Evolutionary conservation across 2,797 vertebrate genomes (phyloP).

Genomic region (Lepilemur ruficaudatus): DNA sequence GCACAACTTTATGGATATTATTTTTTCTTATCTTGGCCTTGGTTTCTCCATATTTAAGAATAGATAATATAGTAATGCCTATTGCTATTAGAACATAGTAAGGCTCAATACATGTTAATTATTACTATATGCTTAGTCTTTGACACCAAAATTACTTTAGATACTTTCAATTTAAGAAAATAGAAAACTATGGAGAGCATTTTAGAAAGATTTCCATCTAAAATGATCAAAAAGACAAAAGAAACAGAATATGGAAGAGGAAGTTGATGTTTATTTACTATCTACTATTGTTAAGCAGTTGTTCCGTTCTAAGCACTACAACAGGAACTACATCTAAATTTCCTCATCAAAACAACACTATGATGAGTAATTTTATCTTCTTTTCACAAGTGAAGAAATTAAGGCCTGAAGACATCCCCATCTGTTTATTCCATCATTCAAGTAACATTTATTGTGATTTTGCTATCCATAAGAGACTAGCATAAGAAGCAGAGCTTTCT

Average conservation of each 20-base stretch:
- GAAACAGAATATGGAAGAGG: neutral
- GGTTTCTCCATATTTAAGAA: neutral
- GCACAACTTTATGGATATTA: neutral
- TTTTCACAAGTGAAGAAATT: neutral
- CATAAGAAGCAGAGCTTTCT: neutral
- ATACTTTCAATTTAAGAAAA: neutral
- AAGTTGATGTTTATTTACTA: neutral
- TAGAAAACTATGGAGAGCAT: neutral
- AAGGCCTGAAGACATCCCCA: neutral
- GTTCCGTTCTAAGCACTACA: neutral
- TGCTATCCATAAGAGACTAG: neutral
- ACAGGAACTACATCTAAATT: neutral
- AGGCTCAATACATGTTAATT: neutral
- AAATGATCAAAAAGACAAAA: slow-evolving; percentile 26
- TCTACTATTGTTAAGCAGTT: neutral
- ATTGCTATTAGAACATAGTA: neutral
- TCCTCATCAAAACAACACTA: neutral
- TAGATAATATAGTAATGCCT: neutral
- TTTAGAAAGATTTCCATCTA: slow-evolving; percentile 8
- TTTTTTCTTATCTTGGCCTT: neutral
- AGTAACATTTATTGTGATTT: neutral
- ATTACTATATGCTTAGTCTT: neutral
- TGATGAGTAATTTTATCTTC: neutral
- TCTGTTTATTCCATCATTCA: neutral
- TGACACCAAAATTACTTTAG: neutral